phyloP scores from a whole-genome alignment of 1,140 invertebrate genomes.

The Conus ventricosus region DNA sequence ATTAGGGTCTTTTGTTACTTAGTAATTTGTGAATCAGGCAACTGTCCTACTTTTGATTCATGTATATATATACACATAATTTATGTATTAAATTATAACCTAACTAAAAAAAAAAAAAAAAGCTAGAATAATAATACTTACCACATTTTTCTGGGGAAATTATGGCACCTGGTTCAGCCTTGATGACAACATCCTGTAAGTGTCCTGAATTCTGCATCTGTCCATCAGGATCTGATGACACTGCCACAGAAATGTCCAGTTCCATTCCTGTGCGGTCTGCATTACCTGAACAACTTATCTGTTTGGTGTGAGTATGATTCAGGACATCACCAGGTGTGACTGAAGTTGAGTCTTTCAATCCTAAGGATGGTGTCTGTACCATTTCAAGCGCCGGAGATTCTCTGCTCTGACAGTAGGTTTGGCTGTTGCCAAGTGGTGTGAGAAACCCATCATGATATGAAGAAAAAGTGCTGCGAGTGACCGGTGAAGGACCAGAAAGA shows the following conservation, averaged over 20 bases:
- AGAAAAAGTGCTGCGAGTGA: neutral
- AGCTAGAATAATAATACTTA: neutral
- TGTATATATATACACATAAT: too few species aligned
- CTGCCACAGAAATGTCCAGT: neutral
- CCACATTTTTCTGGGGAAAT: neutral
- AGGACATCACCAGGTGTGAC: neutral
- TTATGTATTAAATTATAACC: too few species aligned
- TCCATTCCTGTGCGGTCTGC: neutral
- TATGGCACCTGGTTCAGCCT: constrained; percentile 19
- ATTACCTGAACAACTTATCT: neutral
- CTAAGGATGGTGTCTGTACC: neutral
- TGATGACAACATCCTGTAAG: neutral
- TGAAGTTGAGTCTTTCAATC: neutral
- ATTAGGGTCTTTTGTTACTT: too few species aligned
- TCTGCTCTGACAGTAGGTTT: neutral
- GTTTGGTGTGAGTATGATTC: neutral
- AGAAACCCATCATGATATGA: neutral
- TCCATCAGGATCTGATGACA: neutral
- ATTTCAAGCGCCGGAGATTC: neutral
- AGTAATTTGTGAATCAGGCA: too few species aligned
- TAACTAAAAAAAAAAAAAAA: too few species aligned
- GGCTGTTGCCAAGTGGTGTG: neutral
- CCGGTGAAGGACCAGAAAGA: constrained; percentile 8
- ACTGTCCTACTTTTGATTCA: too few species aligned
- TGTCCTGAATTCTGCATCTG: neutral